Percentiles rank a stretch among this genome's conserved stretches.
Evolutionary conservation across 2,113 vertebrate species (phyloP).

Genomic region (Forbesichthys agassizii): DNA sequence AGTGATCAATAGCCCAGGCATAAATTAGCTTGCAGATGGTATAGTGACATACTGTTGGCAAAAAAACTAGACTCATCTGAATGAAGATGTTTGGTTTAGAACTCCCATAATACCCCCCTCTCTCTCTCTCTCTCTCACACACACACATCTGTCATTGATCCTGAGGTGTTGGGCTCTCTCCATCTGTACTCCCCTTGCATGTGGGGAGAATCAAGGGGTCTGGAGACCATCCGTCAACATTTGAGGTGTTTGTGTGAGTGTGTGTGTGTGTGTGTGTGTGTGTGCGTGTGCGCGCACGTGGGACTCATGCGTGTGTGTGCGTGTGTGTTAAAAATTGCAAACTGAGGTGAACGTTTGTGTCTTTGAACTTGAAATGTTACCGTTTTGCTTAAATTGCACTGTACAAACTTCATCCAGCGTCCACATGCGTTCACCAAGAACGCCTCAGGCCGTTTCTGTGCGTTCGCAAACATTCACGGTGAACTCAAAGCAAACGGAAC

Average conservation of each 20-base stretch:
- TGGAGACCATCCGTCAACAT: constrained; percentile 5
- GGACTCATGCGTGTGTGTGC: neutral
- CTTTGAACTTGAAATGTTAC: neutral
- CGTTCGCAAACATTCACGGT: too few species aligned
- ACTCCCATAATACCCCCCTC: constrained; percentile 27
- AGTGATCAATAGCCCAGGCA: constrained; percentile 64
- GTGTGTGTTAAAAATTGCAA: neutral
- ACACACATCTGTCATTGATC: constrained; percentile 40
- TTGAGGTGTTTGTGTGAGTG: constrained; percentile 10
- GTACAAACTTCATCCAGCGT: too few species aligned
- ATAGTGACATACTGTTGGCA: constrained; percentile 38
- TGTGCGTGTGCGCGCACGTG: constrained; percentile 2
- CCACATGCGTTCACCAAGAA: too few species aligned
- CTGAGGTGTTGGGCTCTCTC: constrained; percentile 26
- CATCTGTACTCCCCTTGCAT: constrained; percentile 28
- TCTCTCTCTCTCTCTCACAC: constrained; percentile 14
- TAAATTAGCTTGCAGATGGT: constrained; percentile 48
- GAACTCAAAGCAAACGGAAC: too few species aligned
- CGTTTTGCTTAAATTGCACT: too few species aligned
- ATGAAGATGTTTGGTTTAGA: constrained; percentile 71
- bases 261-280: neutral
- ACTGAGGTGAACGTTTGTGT: neutral
- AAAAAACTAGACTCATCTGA: constrained; percentile 56
- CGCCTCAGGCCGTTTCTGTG: too few species aligned
- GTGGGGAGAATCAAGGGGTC: neutral